A percentile compares a stretch with the other conserved stretches of the same genome.
Conservation (phyloP, 2,113 vertebrate species). For the Lates calcarifer region DNA sequence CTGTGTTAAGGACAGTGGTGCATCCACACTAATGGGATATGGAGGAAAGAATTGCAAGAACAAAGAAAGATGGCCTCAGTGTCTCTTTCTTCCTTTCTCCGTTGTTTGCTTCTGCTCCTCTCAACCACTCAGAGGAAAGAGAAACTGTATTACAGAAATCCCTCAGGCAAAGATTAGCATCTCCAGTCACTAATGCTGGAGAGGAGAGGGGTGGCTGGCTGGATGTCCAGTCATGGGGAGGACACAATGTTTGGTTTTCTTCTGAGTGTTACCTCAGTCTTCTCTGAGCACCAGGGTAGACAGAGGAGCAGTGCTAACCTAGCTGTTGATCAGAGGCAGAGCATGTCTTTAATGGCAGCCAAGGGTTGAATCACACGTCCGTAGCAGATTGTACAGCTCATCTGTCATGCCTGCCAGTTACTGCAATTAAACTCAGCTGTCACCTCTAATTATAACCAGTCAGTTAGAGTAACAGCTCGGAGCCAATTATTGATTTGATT, state of each 20-base stretch:
- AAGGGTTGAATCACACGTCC: neutral
- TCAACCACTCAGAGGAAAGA: conserved; percentile 71
- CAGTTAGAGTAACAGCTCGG: neutral
- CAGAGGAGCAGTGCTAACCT: neutral
- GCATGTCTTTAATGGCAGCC: neutral
- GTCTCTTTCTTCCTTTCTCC: conserved; percentile 12
- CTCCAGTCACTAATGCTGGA: conserved; percentile 69
- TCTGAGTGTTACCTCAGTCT: neutral
- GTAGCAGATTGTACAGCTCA: neutral
- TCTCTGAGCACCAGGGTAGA: neutral
- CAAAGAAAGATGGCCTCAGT: conserved; percentile 38
- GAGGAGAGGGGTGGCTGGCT: conserved; percentile 11
- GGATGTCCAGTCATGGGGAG: neutral
- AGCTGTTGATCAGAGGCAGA: too few species aligned
- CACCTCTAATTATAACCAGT: neutral
- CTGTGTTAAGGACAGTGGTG: conserved; percentile 68
- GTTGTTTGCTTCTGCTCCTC: conserved; percentile 43
- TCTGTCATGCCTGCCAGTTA: neutral
- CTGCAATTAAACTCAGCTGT: neutral
- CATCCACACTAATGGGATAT: conserved; percentile 70
- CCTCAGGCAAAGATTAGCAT: conserved; percentile 79
- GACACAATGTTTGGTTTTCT: neutral
- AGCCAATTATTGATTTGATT: neutral
- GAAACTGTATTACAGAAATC: conserved; percentile 76
- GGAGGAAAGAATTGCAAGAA: conserved; percentile 35